Evolutionary conservation across 1,140 invertebrate species (phyloP).

Genomic region (Rhagoletis pomonella): DNA sequence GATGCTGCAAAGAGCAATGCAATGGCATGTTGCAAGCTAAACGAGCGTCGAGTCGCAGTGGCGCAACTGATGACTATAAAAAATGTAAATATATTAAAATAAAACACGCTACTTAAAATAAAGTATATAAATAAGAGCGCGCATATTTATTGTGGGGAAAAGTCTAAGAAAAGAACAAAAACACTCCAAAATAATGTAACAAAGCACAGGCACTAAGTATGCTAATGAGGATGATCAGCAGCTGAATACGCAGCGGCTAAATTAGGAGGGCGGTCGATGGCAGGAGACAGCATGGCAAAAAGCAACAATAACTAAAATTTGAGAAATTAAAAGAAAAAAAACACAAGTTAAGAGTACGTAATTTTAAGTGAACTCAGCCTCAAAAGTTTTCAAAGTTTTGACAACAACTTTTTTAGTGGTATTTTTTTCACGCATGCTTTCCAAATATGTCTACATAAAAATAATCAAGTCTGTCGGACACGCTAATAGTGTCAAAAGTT

Average conservation of each 20-base stretch:
- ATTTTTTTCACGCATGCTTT: background rate
- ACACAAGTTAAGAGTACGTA: background rate
- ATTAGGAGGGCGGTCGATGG: no score
- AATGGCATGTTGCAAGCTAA: conserved; percentile 25
- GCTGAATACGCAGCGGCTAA: background rate
- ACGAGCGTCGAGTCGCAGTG: background rate
- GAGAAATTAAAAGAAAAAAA: background rate
- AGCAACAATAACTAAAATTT: background rate
- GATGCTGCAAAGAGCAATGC: conserved; percentile 1
- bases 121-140: background rate
- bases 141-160: background rate
- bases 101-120: conserved; percentile 41
- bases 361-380: background rate
- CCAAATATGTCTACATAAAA: background rate
- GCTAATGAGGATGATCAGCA: conserved; percentile 10
- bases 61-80: background rate
- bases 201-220: background rate
- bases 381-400: background rate
- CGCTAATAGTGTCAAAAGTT: conserved; percentile 55
- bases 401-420: background rate
- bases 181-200: background rate
- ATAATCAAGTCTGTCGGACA: background rate
- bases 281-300: background rate
- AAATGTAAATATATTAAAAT: conserved; percentile 30
- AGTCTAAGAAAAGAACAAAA: no score